Percentiles rank a stretch among this genome's conserved stretches.
Evolutionary conservation across 1,140 invertebrate genomes (phyloP).

Genomic region (Gonatopus flavifemur): DNA sequence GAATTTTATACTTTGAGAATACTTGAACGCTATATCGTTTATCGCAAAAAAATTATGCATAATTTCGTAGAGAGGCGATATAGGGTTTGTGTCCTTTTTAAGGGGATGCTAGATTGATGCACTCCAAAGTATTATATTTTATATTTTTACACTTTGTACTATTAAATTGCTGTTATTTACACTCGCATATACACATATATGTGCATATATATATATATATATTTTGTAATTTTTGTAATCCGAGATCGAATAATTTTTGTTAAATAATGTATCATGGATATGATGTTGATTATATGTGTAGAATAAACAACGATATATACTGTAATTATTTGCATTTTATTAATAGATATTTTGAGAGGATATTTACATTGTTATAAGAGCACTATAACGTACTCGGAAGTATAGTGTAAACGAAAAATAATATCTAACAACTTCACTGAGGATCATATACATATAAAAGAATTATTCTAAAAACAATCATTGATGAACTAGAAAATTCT

Average conservation of each 20-base stretch:
- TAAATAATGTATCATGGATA: neutral
- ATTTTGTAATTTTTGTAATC: neutral
- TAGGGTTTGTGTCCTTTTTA: neutral
- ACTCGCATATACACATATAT: no score
- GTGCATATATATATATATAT: no score
- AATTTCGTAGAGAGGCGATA: neutral
- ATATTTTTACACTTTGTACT: neutral
- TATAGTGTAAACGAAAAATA: no score
- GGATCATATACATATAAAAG: no score
- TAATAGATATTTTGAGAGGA: constrained; percentile 9
- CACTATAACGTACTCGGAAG: constrained; percentile 25
- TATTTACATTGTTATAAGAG: constrained; percentile 24
- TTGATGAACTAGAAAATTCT: no score
- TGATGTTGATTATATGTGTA: no score
- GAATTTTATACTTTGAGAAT: neutral
- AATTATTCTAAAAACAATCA: constrained; percentile 4
- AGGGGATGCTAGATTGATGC: neutral
- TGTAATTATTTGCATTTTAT: no score
- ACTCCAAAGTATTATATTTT: neutral
- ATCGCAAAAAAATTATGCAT: neutral
- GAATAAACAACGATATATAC: constrained; percentile 1
- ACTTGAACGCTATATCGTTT: no score
- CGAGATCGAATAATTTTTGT: neutral
- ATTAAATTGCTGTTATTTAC: constrained; percentile 9
- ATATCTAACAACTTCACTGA: no score